These are phyloP conservation scores for Mionectes macconnelli DNA, from an alignment of 2,113 vertebrate species.

Conservation along the genomic window DNA sequence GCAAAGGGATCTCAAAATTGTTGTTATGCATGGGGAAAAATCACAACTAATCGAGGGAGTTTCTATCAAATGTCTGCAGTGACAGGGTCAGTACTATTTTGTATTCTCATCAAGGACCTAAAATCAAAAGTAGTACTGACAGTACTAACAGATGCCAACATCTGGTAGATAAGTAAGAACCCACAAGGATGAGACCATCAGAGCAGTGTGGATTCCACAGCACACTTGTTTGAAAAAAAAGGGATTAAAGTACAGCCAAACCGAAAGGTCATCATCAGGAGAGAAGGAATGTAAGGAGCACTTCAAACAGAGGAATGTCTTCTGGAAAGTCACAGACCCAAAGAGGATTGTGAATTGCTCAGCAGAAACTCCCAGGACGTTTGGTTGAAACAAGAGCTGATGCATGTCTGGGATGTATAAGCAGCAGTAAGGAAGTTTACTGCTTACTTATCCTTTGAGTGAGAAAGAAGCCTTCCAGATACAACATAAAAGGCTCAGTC, in stretches of 20 bases:
- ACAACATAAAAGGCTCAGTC: neutral
- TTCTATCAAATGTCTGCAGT: neutral
- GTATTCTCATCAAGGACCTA: neutral
- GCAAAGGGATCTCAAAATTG: neutral
- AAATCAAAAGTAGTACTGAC: neutral
- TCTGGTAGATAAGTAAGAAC: neutral
- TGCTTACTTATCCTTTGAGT: conserved; percentile 16
- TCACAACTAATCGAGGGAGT: neutral
- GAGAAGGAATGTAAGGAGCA: conserved; percentile 31
- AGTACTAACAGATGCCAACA: neutral
- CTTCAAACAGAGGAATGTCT: conserved; percentile 50
- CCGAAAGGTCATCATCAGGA: neutral
- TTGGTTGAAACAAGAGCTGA: neutral
- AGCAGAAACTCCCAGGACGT: conserved; percentile 15
- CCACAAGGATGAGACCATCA: neutral
- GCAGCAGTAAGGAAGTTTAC: conserved; percentile 31
- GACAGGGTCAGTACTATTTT: neutral
- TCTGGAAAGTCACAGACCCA: conserved; percentile 24
- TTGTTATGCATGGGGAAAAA: neutral
- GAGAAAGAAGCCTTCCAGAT: conserved; percentile 13
- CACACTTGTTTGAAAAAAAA: neutral
- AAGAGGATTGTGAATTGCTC: neutral
- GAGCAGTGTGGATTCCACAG: conserved; percentile 22
- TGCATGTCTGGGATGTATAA: conserved; percentile 2
- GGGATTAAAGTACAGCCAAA: conserved; percentile 38